Evolutionary conservation across 2,797 vertebrate genomes (phyloP).

Genomic region (Parauchenoglanis ngamensis): DNA sequence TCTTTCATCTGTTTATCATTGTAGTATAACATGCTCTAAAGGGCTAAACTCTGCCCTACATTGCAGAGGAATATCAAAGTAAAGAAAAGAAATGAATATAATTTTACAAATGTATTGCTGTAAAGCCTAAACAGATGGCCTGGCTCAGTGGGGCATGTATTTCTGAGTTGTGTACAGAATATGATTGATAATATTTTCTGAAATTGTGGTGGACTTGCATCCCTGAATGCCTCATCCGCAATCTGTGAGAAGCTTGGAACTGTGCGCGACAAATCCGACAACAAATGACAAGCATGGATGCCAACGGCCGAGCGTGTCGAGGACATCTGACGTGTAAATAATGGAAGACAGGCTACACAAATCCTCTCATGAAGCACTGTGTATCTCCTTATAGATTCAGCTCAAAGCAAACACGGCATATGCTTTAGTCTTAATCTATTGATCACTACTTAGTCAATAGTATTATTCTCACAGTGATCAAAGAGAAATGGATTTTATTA

Average conservation of each 20-base stretch:
- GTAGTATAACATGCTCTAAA: not conserved
- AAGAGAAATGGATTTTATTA: not conserved
- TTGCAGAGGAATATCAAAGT: not conserved
- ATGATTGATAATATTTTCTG: slow-evolving; percentile 12
- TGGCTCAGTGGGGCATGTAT: slow-evolving; percentile 20
- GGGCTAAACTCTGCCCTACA: too few species aligned
- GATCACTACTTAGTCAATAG: not conserved
- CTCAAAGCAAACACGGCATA: not conserved
- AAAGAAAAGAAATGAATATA: not conserved
- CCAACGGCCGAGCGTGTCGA: slow-evolving; percentile 51
- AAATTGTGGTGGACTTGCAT: slow-evolving; percentile 26
- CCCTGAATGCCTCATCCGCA: slow-evolving; percentile 51
- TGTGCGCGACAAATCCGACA: slow-evolving; percentile 49
- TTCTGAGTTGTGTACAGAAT: slow-evolving; percentile 16
- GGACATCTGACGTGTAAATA: slow-evolving; percentile 37
- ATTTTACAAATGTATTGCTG: not conserved
- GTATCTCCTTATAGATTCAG: not conserved
- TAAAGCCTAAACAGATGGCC: slow-evolving; percentile 16
- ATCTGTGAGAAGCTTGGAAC: slow-evolving; percentile 53
- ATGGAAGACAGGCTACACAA: not conserved
- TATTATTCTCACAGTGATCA: not conserved
- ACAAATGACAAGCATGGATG: slow-evolving; percentile 49
- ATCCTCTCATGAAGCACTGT: not conserved
- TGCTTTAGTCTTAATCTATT: not conserved
- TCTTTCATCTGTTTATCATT: not conserved